Evolutionary conservation across 2,888 invertebrate genomes (phyloP), one percentile per base, ranked within the genome.

Genomic region (Octonoba sinensis): DNA sequence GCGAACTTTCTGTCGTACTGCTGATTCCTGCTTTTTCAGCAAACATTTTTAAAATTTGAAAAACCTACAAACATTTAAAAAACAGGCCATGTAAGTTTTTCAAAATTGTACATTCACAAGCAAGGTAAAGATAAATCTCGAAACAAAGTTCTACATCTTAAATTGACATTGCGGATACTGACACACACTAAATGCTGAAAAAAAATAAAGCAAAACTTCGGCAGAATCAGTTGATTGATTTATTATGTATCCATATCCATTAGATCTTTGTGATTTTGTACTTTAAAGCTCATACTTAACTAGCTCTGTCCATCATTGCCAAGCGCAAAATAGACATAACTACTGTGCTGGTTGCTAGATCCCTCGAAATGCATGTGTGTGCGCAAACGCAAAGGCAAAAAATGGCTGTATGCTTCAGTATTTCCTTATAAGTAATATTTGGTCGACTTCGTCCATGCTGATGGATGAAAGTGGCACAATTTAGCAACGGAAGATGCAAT

Each of bases 401-500:
- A 51, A 54, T 15, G 54, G n/a, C 54, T n/a, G 36, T 36, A 54
- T 20, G 54, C 54, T 54, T 54, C 54, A 20, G 54, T 54, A n/a
- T 54, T 54, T 54, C 20, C 62, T 13, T 60, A 24, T 49, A 36
- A 13, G 15, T 59, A n/a, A 22, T 59, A 15, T 59, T 27, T 44
- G 57, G 67, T 73, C 67, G 67, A 73, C 67, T 79, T 79, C 79
- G 60, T 73, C 62, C 44, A 49, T 15, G 3, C 12, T 67, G 56
- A 44, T 36, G 60, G 72, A 56, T 59, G 79, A 73, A 67, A 27
- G 79, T 79, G 79, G 79, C 79, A 79, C 60, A 79, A 79, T 62
- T 79, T 79, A 79, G 79, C 79, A 79, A 79, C 65, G 36, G 46
- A 71, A 46, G 62, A 56, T 70, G 56, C 64, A 56, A 69, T 70